Evolutionary conservation across 2,797 vertebrate genomes (phyloP), one percentile per base, ranked within the genome.

Genomic region (Sorex maritimensis): DNA sequence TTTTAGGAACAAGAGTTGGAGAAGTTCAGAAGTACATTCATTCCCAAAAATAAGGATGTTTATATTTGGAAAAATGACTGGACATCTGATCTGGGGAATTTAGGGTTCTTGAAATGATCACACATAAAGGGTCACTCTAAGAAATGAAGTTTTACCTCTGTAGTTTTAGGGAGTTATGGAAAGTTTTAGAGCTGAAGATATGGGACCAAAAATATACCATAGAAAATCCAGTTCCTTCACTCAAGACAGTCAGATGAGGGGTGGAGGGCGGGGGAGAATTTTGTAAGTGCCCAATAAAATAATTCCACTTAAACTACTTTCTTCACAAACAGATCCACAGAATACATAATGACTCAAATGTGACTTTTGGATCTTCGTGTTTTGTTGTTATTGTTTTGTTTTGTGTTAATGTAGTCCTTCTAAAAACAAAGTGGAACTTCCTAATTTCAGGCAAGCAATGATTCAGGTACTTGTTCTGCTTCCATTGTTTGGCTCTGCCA

Each of bases 251-350:
- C 58, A 61, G 58, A 61, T 61, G 21, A 61, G 19, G 55, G 58
- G 58, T 21, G 19, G 19, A 23, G 58, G 52, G 52, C 52, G 11
- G 58, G 6, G 7, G 55, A 17, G 17, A 49, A 49, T 49, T 61
- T 61, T 61, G 17, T 61, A 15, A 61, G 21, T 61, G 19, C 58
- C 58, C 21, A 19, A 61, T 83, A 34, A 1, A 41, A 34, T 23
- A 67, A 82, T 28, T 67, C 24, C 93, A 12, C 7, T 17, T 73
- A 10, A 12, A 69, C 63, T 14, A 68, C 38, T 46, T 44, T 30
- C 11, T 87, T 73, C 55, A 55, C 79, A 93, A 87, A 90, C 30
- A 82, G 65, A 71, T 55, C 19, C 44, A 11, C 6, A 58, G 65
- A 74, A 63, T 12, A 2, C 61, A 21, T 11, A 55, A 44, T 14